Conservation (phyloP, 2,888 invertebrate species). For the Tiphia femorata region DNA sequence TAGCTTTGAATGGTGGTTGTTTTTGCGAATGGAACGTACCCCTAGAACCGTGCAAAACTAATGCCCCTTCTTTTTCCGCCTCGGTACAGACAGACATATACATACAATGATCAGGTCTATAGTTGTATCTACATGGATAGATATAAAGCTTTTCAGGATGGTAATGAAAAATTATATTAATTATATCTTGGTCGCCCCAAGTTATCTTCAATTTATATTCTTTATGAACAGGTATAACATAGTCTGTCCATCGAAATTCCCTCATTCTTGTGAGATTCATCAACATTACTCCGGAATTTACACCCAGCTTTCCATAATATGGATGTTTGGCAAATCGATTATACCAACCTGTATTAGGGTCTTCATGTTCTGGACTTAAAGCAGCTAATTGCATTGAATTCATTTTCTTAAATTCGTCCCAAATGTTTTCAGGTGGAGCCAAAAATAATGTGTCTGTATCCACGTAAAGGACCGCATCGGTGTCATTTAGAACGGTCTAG, state of each 20-base stretch:
- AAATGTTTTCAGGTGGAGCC: slow-evolving; percentile 84
- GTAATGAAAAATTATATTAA: slow-evolving; percentile 90
- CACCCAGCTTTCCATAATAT: slow-evolving; percentile 89
- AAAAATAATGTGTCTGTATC: slow-evolving; percentile 94
- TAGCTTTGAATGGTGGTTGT: slow-evolving; percentile 85
- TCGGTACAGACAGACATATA: slow-evolving; percentile 88
- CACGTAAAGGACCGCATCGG: slow-evolving; percentile 90
- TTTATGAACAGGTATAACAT: slow-evolving; percentile 86
- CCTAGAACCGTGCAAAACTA: slow-evolving; percentile 89
- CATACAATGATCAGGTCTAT: slow-evolving; percentile 96
- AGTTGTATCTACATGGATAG: slow-evolving; percentile 90
- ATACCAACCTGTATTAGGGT: slow-evolving; percentile 95
- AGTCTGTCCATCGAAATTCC: slow-evolving; percentile 85
- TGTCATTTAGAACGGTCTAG: slow-evolving; percentile 81
- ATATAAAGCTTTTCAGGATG: slow-evolving; percentile 85
- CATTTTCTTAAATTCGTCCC: slow-evolving; percentile 86
- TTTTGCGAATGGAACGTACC: slow-evolving; percentile 88
- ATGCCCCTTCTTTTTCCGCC: slow-evolving; percentile 81
- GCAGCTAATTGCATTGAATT: slow-evolving; percentile 90
- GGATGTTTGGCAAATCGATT: slow-evolving; percentile 96
- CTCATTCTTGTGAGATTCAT: slow-evolving; percentile 97
- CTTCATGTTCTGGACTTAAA: slow-evolving; percentile 90
- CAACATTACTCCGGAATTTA: slow-evolving; percentile 97
- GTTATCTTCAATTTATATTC: slow-evolving; percentile 89
- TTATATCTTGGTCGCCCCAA: slow-evolving; percentile 98